These are phyloP conservation scores for Elephantulus edwardii DNA, from an alignment of 2,113 vertebrate species.

Conservation along the genomic window DNA sequence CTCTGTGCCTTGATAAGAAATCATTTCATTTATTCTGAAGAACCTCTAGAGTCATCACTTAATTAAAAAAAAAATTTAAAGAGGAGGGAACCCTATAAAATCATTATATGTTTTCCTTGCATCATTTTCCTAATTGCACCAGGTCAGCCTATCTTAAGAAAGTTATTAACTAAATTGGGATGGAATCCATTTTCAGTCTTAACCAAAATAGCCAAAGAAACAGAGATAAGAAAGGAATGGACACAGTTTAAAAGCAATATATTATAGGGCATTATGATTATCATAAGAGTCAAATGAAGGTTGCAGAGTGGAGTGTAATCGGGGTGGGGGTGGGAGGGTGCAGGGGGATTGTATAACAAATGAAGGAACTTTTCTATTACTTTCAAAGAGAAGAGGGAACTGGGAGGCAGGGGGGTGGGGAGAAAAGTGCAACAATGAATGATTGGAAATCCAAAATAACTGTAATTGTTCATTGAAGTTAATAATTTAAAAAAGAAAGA, in stretches of 20 bases:
- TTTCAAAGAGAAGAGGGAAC: too few species aligned
- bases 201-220: background rate
- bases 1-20: background rate
- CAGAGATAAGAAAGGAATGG: background rate
- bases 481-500: background rate
- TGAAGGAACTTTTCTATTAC: too few species aligned
- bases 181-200: background rate
- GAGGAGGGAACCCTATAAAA: background rate
- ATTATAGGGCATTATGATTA: too few species aligned
- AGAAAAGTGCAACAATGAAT: too few species aligned
- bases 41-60: background rate
- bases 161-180: background rate
- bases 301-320: too few species aligned
- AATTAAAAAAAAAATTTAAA: background rate
- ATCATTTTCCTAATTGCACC: background rate
- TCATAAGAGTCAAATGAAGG: too few species aligned
- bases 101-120: background rate
- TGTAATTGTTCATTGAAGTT: too few species aligned
- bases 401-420: too few species aligned
- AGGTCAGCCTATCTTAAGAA: background rate
- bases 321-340: too few species aligned
- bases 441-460: too few species aligned
- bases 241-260: too few species aligned
- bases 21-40: slow-evolving; percentile 4
- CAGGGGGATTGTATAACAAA: too few species aligned